Percentiles rank a stretch among this genome's conserved stretches.
These are phyloP conservation scores for Scartelaos histophorus DNA, from an alignment of 2,113 vertebrate genomes.

Conservation along the genomic window DNA sequence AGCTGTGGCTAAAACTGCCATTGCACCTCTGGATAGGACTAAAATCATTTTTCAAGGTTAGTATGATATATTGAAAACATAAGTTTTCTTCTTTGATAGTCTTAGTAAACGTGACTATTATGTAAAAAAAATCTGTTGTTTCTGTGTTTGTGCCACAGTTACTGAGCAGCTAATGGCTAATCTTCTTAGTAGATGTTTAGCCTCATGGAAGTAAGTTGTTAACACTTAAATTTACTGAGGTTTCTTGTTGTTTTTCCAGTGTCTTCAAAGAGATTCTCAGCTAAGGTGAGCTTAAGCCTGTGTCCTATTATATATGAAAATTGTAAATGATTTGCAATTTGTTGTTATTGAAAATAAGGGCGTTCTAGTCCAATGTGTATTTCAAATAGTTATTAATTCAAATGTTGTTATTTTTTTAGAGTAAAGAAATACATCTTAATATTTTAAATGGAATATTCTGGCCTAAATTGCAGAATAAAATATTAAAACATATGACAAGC, in stretches of 20 bases:
- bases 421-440: too few relatives aligned
- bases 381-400: too few relatives aligned
- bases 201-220: slow-evolving; percentile 20
- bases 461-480: neutral
- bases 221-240: slow-evolving; percentile 24
- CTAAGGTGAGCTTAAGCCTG: slow-evolving; percentile 84
- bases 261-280: slow-evolving; percentile 94
- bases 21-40: slow-evolving; percentile 94
- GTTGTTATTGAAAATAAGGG: neutral
- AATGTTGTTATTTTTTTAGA: too few relatives aligned
- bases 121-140: slow-evolving; percentile 1
- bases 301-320: neutral
- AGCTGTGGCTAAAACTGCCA: slow-evolving; percentile 92
- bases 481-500: neutral
- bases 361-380: too few relatives aligned
- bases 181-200: slow-evolving; percentile 63
- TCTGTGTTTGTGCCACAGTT: slow-evolving; percentile 16
- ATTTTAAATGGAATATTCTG: too few relatives aligned
- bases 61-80: neutral
- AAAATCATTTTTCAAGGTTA: slow-evolving; percentile 99
- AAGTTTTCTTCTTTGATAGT: neutral
- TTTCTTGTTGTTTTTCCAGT: slow-evolving; percentile 77
- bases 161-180: slow-evolving; percentile 31
- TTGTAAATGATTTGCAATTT: neutral
- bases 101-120: neutral